Percentiles rank a stretch among this genome's conserved stretches.
These are phyloP conservation scores for Fregetta grallaria DNA, from an alignment of 2,113 vertebrate species.

Conservation along the genomic window DNA sequence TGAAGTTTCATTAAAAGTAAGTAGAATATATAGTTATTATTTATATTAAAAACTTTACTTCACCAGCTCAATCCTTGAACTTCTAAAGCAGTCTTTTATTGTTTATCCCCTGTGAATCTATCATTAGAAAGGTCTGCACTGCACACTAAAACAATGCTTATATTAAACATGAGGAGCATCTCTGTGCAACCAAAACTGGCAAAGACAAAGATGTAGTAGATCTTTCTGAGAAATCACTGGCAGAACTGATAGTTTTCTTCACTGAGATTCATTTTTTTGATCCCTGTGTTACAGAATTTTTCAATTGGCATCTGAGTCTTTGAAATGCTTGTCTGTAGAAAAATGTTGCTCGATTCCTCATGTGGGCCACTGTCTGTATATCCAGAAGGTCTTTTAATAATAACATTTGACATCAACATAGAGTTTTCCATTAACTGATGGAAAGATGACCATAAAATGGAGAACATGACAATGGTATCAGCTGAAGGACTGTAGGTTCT, in stretches of 20 bases:
- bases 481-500: neutral
- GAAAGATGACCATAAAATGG: neutral
- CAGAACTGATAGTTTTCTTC: neutral
- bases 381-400: neutral
- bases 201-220: neutral
- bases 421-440: neutral
- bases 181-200: neutral
- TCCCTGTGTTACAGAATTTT: neutral
- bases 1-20: neutral
- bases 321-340: neutral
- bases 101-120: neutral
- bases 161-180: neutral
- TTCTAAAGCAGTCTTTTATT: neutral
- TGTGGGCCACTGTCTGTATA: neutral
- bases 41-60: neutral
- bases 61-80: neutral
- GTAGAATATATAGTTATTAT: neutral
- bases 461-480: neutral
- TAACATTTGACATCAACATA: neutral
- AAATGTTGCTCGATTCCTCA: neutral
- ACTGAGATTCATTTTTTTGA: neutral
- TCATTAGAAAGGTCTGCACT: neutral
- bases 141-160: neutral
- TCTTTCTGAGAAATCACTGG: neutral
- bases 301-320: neutral